Conservation (phyloP, 1,140 invertebrate species). For the Pseudomyrmex flavicornis region DNA sequence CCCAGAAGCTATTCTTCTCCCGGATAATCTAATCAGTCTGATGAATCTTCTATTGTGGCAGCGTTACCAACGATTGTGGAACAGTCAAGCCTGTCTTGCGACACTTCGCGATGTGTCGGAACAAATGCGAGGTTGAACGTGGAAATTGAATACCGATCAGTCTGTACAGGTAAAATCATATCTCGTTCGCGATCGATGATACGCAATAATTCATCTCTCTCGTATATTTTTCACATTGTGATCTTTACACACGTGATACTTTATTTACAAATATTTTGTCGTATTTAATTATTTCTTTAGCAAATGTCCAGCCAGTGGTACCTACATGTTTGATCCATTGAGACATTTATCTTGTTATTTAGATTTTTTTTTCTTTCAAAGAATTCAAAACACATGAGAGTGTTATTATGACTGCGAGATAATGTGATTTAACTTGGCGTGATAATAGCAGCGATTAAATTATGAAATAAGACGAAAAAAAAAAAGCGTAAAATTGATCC, state of each 20-base stretch:
- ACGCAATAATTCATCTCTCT: too few species aligned
- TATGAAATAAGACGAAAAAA: neutral
- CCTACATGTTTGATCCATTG: too few species aligned
- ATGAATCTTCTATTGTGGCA: slow-evolving; percentile 32
- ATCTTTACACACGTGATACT: too few species aligned
- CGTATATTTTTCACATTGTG: too few species aligned
- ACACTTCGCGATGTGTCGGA: neutral
- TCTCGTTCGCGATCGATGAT: too few species aligned
- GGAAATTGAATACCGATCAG: neutral
- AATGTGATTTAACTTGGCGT: neutral
- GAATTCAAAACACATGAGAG: too few species aligned
- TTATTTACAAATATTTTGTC: too few species aligned
- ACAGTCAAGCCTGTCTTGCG: slow-evolving; percentile 25
- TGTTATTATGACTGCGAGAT: neutral
- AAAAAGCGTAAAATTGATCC: neutral
- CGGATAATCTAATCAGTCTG: slow-evolving; percentile 37
- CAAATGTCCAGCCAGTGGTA: too few species aligned
- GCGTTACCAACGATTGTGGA: neutral
- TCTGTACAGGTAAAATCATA: neutral
- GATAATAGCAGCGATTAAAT: slow-evolving; percentile 27
- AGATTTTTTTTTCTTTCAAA: too few species aligned
- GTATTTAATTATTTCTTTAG: too few species aligned
- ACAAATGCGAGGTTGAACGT: neutral
- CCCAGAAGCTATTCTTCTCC: neutral
- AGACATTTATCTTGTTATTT: too few species aligned